Evolutionary conservation across 2,797 vertebrate species (phyloP).

Genomic region (Kryptopterus vitreolus): DNA sequence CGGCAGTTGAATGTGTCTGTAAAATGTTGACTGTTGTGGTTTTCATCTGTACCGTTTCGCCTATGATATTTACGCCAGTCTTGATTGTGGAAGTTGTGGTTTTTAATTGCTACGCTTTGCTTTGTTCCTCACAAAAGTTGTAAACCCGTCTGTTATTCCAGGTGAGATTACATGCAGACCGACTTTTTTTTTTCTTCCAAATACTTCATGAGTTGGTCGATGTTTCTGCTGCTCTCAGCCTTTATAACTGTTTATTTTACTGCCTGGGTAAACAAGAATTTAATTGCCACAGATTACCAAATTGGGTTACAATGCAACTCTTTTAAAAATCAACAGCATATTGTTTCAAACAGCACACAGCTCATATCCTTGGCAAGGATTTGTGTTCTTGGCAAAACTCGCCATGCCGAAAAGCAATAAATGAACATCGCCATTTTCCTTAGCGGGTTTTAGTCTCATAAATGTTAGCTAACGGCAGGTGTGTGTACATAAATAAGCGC

Average conservation of each 20-base stretch:
- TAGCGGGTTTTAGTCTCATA: slow-evolving; percentile 48
- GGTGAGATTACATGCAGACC: slow-evolving; percentile 27
- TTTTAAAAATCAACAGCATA: slow-evolving; percentile 38
- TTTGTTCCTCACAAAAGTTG: slow-evolving; percentile 32
- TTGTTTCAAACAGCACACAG: slow-evolving; percentile 29
- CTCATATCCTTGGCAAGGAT: slow-evolving; percentile 46
- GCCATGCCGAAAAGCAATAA: slow-evolving; percentile 51
- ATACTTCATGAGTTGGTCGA: slow-evolving; percentile 8
- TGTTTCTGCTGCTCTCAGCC: slow-evolving; percentile 18
- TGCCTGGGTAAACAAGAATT: slow-evolving; percentile 36
- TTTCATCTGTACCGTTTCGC: slow-evolving; percentile 32
- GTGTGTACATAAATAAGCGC: slow-evolving; percentile 45
- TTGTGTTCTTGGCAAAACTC: slow-evolving; percentile 20
- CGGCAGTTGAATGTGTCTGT: slow-evolving; percentile 41
- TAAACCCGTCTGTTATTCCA: slow-evolving; percentile 44
- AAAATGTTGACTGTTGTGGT: slow-evolving; percentile 43
- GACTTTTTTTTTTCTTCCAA: slow-evolving; percentile 25
- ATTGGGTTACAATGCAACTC: slow-evolving; percentile 37
- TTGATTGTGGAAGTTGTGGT: slow-evolving; percentile 16
- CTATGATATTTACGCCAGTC: slow-evolving; percentile 37
- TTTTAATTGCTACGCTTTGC: slow-evolving; percentile 26
- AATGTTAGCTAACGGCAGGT: slow-evolving; percentile 51
- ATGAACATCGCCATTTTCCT: slow-evolving; percentile 54
- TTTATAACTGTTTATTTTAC: slow-evolving; percentile 42
- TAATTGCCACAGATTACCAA: slow-evolving; percentile 37